Evolutionary conservation across 1,140 invertebrate genomes (phyloP).

Genomic region (Limonius californicus): DNA sequence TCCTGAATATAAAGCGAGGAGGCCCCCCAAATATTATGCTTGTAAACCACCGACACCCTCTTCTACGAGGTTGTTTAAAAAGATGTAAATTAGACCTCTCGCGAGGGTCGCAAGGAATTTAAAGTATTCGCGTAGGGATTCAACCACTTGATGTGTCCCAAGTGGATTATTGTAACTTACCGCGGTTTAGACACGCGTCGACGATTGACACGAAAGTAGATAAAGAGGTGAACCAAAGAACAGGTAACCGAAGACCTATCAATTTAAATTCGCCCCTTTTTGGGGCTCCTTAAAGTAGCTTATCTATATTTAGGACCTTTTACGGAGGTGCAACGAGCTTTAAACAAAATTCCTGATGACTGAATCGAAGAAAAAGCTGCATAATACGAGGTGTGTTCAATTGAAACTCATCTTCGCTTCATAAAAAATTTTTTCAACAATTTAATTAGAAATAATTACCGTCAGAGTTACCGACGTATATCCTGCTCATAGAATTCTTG

Average conservation of each 20-base stretch:
- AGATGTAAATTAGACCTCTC: conserved; percentile 14
- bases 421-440: too few relatives aligned
- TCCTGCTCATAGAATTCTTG: too few relatives aligned
- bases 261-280: conserved; percentile 2
- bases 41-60: conserved; percentile 3
- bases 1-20: conserved; percentile 17
- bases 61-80: conserved; percentile 11
- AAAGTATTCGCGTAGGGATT: conserved; percentile 14
- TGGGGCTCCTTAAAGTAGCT: neutral
- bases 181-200: conserved; percentile 9
- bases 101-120: conserved; percentile 5
- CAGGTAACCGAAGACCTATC: neutral
- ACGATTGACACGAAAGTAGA: neutral
- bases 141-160: conserved; percentile 8
- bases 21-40: conserved; percentile 9
- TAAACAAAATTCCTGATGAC: neutral
- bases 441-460: too few relatives aligned
- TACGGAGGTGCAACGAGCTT: neutral
- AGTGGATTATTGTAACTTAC: conserved; percentile 14
- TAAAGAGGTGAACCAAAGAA: neutral
- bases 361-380: too few relatives aligned
- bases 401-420: too few relatives aligned
- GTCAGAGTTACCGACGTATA: too few relatives aligned
- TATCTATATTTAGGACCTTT: neutral
- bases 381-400: too few relatives aligned